Conservation (phyloP, 2,113 vertebrate genomes). For the Neodontobutis hainanensis region DNA sequence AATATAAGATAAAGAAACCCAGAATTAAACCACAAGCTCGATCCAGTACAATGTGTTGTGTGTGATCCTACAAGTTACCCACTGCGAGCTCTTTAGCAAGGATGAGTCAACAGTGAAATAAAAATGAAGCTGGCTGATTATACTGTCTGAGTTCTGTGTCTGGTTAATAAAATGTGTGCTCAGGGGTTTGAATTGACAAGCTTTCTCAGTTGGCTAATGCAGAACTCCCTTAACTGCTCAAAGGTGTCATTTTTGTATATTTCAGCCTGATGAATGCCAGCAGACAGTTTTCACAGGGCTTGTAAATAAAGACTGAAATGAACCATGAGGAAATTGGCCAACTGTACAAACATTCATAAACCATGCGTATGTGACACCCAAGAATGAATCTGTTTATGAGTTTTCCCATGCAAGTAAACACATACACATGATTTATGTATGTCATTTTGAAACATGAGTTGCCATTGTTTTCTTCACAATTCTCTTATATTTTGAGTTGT, state of each 20-base stretch:
- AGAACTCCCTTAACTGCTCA: slow-evolving; percentile 1
- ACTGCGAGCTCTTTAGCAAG: background rate
- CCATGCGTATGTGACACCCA: background rate
- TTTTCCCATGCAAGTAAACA: background rate
- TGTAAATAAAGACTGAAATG: background rate
- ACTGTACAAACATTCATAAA: background rate
- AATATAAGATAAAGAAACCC: background rate
- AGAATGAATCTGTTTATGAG: background rate
- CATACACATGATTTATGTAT: background rate
- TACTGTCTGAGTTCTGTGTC: background rate
- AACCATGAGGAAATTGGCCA: background rate
- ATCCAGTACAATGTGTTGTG: background rate
- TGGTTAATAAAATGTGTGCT: slow-evolving; percentile 1
- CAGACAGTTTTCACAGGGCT: background rate
- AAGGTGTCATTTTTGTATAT: background rate
- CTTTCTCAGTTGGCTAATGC: background rate
- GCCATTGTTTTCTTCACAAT: background rate
- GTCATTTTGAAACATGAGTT: background rate
- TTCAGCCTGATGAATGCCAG: slow-evolving; percentile 1
- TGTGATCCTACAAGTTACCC: background rate
- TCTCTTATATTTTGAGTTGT: background rate
- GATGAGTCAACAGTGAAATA: background rate
- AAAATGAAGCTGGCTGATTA: background rate
- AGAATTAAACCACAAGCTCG: slow-evolving; percentile 12
- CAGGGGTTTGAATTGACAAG: slow-evolving; percentile 11